Base-by-base conservation (phyloP, 1,140 invertebrate genomes). In the Drosophila rufa region DNA sequence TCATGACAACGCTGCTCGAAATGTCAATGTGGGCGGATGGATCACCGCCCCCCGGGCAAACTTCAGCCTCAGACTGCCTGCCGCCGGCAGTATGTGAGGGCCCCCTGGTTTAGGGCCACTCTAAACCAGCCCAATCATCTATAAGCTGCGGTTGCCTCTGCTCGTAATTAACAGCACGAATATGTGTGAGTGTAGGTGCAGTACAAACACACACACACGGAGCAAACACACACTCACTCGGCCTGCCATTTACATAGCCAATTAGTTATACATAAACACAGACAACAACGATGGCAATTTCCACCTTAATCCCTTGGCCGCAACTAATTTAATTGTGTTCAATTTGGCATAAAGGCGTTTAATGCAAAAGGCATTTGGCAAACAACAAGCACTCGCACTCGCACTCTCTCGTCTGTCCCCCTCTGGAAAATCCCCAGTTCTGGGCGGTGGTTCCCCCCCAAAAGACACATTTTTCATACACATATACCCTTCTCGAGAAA, bases 291-390 rank as follows among this genome's bases (percentile, higher is more conserved):
- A 61, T 87, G 71, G 53, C 83, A 73, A 82, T 83, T 78, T 91
- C 50, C 68, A 84, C 61, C 74, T 79, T 89, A 89, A 89, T 89
- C 85, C 84, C 74, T 82, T 83, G 77, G 85, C 84, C 84, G 85
- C 84, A 89, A 84, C 84, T 89, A 89, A 89, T 89, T 89, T 89
- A 89, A 89, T 89, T 89, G 84, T 89, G 84, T 89, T 89, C 85
- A 89, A 89, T 89, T 89, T 89, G 77, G 84, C 84, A 89, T 89
- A 81, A 86, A 90, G 85, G 69, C 84, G 77, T 80, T 78, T 80
- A 84, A 82, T 79, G 82, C 77, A 80, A 81, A 77, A 75, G 74
- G 70, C 70, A 76, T 76, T 76, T 76, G 59, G 57, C 69, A 74
- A 74, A 74, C 58, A 74, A 64, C 58, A 74, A 64, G 56, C 51